Base-by-base conservation (phyloP, 2,888 invertebrate species). In the Isotomurus palustris region DNA sequence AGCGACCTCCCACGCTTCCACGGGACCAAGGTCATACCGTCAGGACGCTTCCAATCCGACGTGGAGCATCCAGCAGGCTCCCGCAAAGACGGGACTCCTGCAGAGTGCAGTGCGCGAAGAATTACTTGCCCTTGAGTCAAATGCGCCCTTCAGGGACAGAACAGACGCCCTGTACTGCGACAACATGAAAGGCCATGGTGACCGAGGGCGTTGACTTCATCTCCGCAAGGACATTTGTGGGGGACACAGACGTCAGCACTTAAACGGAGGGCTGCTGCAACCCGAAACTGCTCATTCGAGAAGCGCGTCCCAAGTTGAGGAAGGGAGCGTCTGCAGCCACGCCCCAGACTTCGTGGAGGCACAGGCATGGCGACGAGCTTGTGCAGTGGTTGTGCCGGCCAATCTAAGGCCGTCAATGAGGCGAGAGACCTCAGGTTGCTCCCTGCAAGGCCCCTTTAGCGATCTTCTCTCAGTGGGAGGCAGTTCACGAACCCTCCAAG, bases 1-100 rank as follows among this genome's bases (percentile, higher is more conserved):
- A 53, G 22, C 19, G 24, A n/a, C 44, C 44, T 19, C 22, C 58
- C 53, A 6, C 44, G 41, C n/a, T 10, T 10, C 58, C 57, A 58
- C 1, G 57, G 57, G 14, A 48, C 53, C 2, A 53, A 17, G 1
- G 53, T 32, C 17, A 58, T 40, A 2, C 58, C 58, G 25, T 53
- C 58, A 0, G 43, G 40, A 3, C 58, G 28, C 41, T 45, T 52
- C 1, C 32, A 8, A 14, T 32, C 32, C 8, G 8, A 10, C 8
- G 8, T 8, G 14, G 14, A 14, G 14, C 32, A 32, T 10, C 32
- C 32, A 32, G 8, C 14, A 14, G 32, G 32, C 14, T 32, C 32
- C 14, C 32, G 8, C 8, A 32, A 10, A 10, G 32, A 8, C 14
- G 32, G 32, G 14, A 32, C 14, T 32, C 14, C 32, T 10, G 32